Conservation (phyloP, 1,140 invertebrate genomes). For the Drosophila nasuta region DNA sequence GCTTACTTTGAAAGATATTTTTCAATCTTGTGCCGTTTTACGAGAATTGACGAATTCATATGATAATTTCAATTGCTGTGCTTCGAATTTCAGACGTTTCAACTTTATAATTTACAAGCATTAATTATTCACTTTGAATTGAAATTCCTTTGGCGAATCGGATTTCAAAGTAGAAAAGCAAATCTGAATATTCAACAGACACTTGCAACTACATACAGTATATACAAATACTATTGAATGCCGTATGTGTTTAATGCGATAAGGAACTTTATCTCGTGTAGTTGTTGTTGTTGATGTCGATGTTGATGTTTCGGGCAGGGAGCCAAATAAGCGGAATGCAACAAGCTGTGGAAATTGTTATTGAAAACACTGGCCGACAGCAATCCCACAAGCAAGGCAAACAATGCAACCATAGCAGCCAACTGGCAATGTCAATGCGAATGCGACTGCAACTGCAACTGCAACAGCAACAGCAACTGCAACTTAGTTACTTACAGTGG, state of each 20-base stretch:
- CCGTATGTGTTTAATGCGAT: conserved; percentile 35
- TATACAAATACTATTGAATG: background rate
- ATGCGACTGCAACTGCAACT: conserved; percentile 6
- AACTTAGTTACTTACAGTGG: conserved; percentile 73
- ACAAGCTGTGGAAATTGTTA: conserved; percentile 52
- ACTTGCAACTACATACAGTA: background rate
- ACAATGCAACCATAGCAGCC: conserved; percentile 12
- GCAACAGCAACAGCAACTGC: conserved; percentile 36
- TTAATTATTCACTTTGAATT: conserved; percentile 47
- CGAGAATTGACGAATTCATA: conserved; percentile 2
- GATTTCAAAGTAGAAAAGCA: conserved; percentile 44
- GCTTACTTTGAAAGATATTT: too few species aligned
- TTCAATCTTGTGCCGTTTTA: too few species aligned
- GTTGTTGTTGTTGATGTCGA: background rate
- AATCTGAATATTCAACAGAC: conserved; percentile 52
- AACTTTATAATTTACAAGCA: conserved; percentile 23
- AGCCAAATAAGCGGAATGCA: conserved; percentile 30
- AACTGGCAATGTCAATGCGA: conserved; percentile 1
- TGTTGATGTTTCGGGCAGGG: background rate
- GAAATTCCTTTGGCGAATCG: conserved; percentile 29
- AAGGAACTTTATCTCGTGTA: conserved; percentile 24
- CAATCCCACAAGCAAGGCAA: conserved; percentile 19
- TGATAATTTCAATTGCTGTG: conserved; percentile 16
- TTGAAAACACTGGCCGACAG: conserved; percentile 36
- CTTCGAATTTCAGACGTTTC: conserved; percentile 1